Evolutionary conservation across 1,140 invertebrate species (phyloP), one percentile per base, ranked within the genome.

Genomic region (Apis cerana): DNA sequence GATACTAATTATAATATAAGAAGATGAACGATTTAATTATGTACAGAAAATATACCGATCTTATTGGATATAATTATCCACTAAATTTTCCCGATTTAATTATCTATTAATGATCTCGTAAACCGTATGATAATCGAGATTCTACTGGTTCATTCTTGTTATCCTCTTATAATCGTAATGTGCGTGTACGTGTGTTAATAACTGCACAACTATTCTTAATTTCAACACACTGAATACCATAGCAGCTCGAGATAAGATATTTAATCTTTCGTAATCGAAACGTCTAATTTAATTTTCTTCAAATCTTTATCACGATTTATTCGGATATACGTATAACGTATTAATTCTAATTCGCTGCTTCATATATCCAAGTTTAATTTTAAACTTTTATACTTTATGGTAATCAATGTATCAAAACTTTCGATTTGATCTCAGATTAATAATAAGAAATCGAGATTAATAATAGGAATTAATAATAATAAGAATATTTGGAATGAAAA

Each of bases 171-270:
- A 58, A 64, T 64, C 17, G 23, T 80, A 15, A 27, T 19, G 19
- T 61, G 33, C 33, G 33, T 43, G 33, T 43, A 43, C 33, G 33
- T 43, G 33, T 43, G 19, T 62, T 64, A n/a, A 74, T 76, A 9
- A 5, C 43, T n/a, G 43, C 68, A 50, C 27, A 54, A 21, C 9
- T 68, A 67, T 1, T 23, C 50, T 10, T 59, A 79, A 56, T 21
- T 23, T 75, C 52, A 21, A 81, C 27, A 54, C 72, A 82, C 23
- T 43, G 80, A 82, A 7, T 68, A 82, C 80, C 72, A 67, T 12
- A 50, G 54, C 50, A 48, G 5, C n/a, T 3, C 0, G 23, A 50
- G 21, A 54, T 54, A 54, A 43, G 33, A 43, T 43, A 43, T 43
- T 43, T 43, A 43, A 43, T 43, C 33, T 43, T 43, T 43, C 33